Percentiles rank a stretch among this genome's conserved stretches.
These are phyloP conservation scores for Pandemis cinnamomeana DNA, from an alignment of 2,888 invertebrate genomes.

Conservation along the genomic window DNA sequence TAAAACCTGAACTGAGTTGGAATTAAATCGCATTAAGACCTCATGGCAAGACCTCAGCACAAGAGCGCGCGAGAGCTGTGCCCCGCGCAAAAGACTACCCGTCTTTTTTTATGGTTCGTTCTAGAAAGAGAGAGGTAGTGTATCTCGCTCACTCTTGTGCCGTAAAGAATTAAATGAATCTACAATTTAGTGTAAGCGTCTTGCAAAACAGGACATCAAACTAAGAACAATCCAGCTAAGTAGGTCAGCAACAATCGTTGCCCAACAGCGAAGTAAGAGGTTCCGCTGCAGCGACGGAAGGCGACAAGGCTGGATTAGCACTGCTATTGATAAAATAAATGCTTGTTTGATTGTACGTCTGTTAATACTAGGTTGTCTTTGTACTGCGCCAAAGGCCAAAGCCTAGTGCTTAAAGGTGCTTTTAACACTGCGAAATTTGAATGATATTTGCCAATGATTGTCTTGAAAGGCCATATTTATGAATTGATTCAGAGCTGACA, in stretches of 20 bases:
- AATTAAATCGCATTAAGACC: too few relatives aligned
- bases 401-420: constrained; percentile 45
- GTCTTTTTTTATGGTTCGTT: too few relatives aligned
- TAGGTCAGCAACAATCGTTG: constrained; percentile 36
- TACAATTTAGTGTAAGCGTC: not conserved
- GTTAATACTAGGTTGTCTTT: not conserved
- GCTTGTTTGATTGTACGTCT: not conserved
- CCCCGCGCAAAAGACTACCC: too few relatives aligned
- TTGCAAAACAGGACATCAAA: constrained; percentile 18
- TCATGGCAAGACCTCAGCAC: too few relatives aligned
- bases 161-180: too few relatives aligned
- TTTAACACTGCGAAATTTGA: constrained; percentile 82
- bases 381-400: too few relatives aligned
- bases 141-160: too few relatives aligned
- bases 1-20: too few relatives aligned
- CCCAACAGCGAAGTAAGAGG: constrained; percentile 37
- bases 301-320: constrained; percentile 33
- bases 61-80: too few relatives aligned
- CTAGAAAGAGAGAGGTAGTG: too few relatives aligned
- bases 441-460: constrained; percentile 87
- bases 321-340: constrained; percentile 25
- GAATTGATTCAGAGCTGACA: constrained; percentile 77
- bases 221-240: constrained; percentile 13
- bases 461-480: constrained; percentile 87
- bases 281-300: constrained; percentile 37